phyloP scores from a whole-genome alignment of 1,140 invertebrate species.

The Neotoxoptera formosana region DNA sequence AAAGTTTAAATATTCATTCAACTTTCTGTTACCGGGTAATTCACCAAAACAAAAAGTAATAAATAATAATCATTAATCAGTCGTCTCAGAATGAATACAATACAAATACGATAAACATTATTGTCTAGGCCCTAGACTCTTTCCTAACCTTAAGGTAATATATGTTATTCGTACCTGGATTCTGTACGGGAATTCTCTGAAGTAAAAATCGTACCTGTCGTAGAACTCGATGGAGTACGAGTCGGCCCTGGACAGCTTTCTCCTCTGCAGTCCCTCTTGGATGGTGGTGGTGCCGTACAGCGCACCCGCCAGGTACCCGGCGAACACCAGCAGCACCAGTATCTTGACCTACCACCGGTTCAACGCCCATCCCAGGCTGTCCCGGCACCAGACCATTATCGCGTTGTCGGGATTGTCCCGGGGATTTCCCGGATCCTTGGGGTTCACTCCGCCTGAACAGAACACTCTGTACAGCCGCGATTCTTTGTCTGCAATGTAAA shows the following conservation, averaged over 20 bases:
- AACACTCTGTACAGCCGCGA: slow-evolving; percentile 82
- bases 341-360: slow-evolving; percentile 81
- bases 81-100: no score
- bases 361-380: slow-evolving; percentile 78
- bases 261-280: slow-evolving; percentile 86
- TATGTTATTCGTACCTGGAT: slow-evolving; percentile 73
- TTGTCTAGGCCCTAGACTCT: no score
- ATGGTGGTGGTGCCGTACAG: slow-evolving; percentile 87
- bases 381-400: slow-evolving; percentile 88
- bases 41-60: no score
- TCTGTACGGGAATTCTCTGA: slow-evolving; percentile 88
- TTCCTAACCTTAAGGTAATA: no score
- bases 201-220: slow-evolving; percentile 87
- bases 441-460: slow-evolving; percentile 84
- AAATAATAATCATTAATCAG: no score
- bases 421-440: slow-evolving; percentile 82
- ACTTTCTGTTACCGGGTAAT: no score
- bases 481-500: slow-evolving; percentile 63
- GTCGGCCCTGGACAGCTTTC: slow-evolving; percentile 85
- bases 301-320: slow-evolving; percentile 82
- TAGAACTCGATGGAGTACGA: slow-evolving; percentile 92
- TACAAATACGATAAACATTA: no score
- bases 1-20: no score
- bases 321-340: slow-evolving; percentile 80
- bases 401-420: slow-evolving; percentile 87